Evolutionary conservation across 2,888 invertebrate species (phyloP).

Genomic region (Scaptomyza caliginosa): DNA sequence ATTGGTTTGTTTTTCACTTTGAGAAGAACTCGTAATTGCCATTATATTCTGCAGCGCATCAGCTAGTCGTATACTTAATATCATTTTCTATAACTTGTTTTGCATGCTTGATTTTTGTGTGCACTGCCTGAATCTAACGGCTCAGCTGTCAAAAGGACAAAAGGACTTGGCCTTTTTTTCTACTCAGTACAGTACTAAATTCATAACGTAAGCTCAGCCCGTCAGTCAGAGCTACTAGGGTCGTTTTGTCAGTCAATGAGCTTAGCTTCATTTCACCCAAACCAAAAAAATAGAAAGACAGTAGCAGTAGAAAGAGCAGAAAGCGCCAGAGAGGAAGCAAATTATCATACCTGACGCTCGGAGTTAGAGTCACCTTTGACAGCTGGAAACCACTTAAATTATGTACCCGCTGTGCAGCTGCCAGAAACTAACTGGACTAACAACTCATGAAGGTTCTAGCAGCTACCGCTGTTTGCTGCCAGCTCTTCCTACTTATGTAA

Average conservation of each 20-base stretch:
- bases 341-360: conserved; percentile 54
- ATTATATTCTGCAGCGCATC: background rate
- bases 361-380: conserved; percentile 65
- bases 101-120: conserved; percentile 5
- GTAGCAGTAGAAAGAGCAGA: background rate
- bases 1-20: background rate
- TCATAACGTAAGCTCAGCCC: conserved; percentile 53
- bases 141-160: conserved; percentile 61
- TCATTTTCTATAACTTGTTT: background rate
- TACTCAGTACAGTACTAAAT: conserved; percentile 14
- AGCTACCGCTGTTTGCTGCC: background rate
- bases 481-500: conserved; percentile 54
- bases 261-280: conserved; percentile 30
- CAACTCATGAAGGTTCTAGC: conserved; percentile 1
- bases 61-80: background rate
- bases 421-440: conserved; percentile 38
- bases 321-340: conserved; percentile 15
- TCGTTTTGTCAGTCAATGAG: conserved; percentile 61
- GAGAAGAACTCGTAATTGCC: background rate
- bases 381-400: conserved; percentile 80
- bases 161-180: conserved; percentile 18
- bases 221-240: conserved; percentile 44
- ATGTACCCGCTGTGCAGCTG: conserved; percentile 68
- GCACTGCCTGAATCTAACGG: conserved; percentile 13
- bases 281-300: conserved; percentile 4